Base-by-base conservation (phyloP, 1,140 invertebrate species). In the Drosophila tani region DNA sequence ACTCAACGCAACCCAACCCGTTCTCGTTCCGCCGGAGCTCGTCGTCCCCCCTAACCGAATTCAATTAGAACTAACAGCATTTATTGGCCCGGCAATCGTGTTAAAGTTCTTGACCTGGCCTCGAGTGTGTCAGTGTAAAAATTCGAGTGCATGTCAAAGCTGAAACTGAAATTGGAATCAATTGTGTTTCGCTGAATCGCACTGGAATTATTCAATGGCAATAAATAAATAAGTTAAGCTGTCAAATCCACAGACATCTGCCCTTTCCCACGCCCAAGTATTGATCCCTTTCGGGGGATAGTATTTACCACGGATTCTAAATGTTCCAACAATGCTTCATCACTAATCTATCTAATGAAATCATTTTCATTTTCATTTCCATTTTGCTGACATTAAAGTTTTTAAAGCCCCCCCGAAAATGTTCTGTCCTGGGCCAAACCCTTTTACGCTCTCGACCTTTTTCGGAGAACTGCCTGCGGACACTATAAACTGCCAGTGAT, bases 341-440 rank as follows among this genome's bases (percentile, higher is more conserved):
- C 55, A 64, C 41, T 75, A 74, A 64, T 75, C 43, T 63, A 64
- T 75, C 43, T 63, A 74, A 75, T 75, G 57, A 64, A 75, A 75
- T 74, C 69, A 63, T 63, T 75, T 47, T 74, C 69, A 63, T 63
- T 75, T 47, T 27, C 64, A 69, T 58, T 70, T 58, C 19, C 49
- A 55, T 63, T 74, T 68, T 68, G 75, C 75, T 60, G 74, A 76
- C 53, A 46, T 64, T 66, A 46, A 76, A 76, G 60, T 73, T 73
- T 21, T 70, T 74, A 68, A 41, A 76, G 29, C 11, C 64, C 47
- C 29, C 55, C 35, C 17, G 15, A 29, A 41, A 14, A 38, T 27
- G 35, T 41, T 41, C 24, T 51, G 50, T 32, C 29, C 29, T 27
- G 17, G 24, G 57, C 7, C 29, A 19, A 71, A 75, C 75, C 64